Base-by-base conservation (phyloP, 2,888 invertebrate genomes). In the Kryphioiulus occultus region DNA sequence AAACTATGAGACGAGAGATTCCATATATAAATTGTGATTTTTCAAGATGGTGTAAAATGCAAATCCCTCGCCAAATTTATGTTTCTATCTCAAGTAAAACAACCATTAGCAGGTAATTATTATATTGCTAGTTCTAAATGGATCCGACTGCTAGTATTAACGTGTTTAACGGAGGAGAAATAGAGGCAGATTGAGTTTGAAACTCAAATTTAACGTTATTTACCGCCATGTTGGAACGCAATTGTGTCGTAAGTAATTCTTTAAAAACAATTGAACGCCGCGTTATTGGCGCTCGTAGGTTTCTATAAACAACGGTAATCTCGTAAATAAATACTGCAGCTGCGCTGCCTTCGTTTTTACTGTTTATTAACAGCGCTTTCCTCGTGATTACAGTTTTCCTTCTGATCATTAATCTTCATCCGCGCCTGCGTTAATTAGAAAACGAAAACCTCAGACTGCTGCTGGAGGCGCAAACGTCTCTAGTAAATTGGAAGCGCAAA, bases 361-460 rank as follows among this genome's bases (percentile, higher is more conserved):
- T 59, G 59, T 59, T n/a, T 59, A 59, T 59, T 59, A 59, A 59
- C 59, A 22, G 59, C 59, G 7, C 59, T 59, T 59, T 59, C 22
- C 59, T 59, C n/a, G n/a, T 59, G 59, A 59, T 59, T 59, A 59
- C 59, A 59, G n/a, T 59, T 59, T 59, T 59, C 59, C n/a, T 59
- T n/a, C 59, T 59, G n/a, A 59, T 59, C 59, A 59, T 59, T 59
- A 59, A 59, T 59, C 59, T 59, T 59, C 59, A 59, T 59, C 59
- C 59, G 59, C 59, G 59, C 59, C 22, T 59, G 59, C 59, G 59
- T 59, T 59, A 59, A 59, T 59, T 59, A 59, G 59, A 59, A 59
- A 59, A 59, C n/a, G 19, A 59, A 22, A 59, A 59, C 59, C 59
- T 59, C 19, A 59, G 59, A 59, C 59, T 19, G 59, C n/a, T 59